Evolutionary conservation across 2,113 vertebrate species (phyloP).

Genomic region (Crotalus tigris): DNA sequence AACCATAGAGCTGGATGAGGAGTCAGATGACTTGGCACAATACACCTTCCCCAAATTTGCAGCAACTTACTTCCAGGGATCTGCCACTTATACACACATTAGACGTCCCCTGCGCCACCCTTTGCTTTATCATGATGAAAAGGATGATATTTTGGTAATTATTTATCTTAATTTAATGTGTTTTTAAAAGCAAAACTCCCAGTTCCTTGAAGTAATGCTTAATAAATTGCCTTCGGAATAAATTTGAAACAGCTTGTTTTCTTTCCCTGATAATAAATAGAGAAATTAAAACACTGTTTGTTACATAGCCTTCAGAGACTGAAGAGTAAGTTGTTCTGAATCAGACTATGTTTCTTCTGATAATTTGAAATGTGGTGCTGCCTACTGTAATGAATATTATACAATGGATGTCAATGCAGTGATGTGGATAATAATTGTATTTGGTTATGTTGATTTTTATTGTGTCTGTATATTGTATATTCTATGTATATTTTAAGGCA

Average conservation of each 20-base stretch:
- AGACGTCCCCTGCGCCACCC: slow-evolving; percentile 80
- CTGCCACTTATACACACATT: slow-evolving; percentile 77
- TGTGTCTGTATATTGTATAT: neutral
- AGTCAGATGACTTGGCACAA: slow-evolving; percentile 72
- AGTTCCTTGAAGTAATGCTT: neutral
- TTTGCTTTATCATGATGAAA: slow-evolving; percentile 87
- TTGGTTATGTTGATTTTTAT: neutral
- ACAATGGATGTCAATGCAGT: neutral
- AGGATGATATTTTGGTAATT: slow-evolving; percentile 79
- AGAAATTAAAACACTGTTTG: neutral
- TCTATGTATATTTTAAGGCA: neutral
- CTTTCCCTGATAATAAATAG: neutral
- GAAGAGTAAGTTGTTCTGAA: neutral
- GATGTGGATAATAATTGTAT: neutral
- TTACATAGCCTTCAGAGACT: neutral
- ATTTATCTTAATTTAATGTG: neutral
- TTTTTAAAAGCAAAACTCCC: neutral
- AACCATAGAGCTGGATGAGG: slow-evolving; percentile 65
- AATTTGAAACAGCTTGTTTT: neutral
- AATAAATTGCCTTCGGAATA: neutral
- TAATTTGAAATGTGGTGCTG: neutral
- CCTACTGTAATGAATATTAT: neutral
- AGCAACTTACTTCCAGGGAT: slow-evolving; percentile 91
- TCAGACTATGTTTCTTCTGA: neutral
- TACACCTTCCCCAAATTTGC: slow-evolving; percentile 93